Percentiles rank a stretch among this genome's conserved stretches.
Conservation (phyloP, 2,888 invertebrate species). For the Cyclophora punctaria region DNA sequence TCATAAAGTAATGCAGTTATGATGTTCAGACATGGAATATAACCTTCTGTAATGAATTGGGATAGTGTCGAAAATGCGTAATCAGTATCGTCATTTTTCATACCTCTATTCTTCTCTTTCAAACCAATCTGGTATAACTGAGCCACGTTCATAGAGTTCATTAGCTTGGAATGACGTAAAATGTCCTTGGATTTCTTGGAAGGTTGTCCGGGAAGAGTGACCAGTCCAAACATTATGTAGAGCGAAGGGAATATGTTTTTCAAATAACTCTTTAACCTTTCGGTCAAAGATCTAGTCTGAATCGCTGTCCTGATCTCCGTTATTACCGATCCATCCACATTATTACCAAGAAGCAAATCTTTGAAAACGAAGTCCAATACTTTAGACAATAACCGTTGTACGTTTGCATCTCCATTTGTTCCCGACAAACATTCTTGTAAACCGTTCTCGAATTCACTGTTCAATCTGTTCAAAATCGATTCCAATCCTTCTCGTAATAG, state of each 20-base stretch:
- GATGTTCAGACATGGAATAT: conserved; percentile 49
- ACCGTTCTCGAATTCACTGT: conserved; percentile 43
- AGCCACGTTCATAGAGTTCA: conserved; percentile 38
- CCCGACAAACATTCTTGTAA: conserved; percentile 66
- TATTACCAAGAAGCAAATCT: conserved; percentile 53
- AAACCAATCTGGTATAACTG: conserved; percentile 37
- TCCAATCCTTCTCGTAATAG: conserved; percentile 52
- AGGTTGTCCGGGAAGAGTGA: conserved; percentile 37
- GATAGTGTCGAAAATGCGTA: conserved; percentile 44
- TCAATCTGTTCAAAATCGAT: conserved; percentile 47
- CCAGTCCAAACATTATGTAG: conserved; percentile 45
- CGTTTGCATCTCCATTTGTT: conserved; percentile 67
- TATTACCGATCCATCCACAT: conserved; percentile 38
- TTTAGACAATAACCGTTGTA: conserved; percentile 63
- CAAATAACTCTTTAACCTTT: conserved; percentile 54
- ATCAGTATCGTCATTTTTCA: conserved; percentile 32
- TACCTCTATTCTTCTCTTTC: conserved; percentile 35
- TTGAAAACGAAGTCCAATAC: conserved; percentile 65
- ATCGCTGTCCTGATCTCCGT: conserved; percentile 39
- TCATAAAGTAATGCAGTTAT: conserved; percentile 52
- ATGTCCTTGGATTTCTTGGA: conserved; percentile 32
- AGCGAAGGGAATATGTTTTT: conserved; percentile 61
- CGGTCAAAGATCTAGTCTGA: conserved; percentile 38
- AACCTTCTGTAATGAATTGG: conserved; percentile 58
- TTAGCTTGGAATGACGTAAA: conserved; percentile 40